Base-by-base conservation (phyloP, 1,140 invertebrate genomes). In the Drosophila kanapiae region DNA sequence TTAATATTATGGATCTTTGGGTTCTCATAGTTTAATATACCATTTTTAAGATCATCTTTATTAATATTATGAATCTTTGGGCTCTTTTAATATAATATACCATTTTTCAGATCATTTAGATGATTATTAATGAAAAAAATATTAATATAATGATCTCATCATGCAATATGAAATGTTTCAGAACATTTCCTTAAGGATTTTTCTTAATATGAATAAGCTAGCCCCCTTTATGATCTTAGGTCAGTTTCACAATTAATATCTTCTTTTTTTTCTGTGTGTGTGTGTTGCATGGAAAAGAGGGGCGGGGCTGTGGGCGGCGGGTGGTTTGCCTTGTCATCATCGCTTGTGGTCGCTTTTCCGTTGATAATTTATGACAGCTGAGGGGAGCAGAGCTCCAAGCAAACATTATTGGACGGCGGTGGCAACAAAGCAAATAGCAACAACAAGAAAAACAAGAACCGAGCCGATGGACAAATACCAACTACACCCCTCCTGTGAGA, bases 321-420 rank as follows among this genome's bases (percentile, higher is more conserved):
- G 43, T 16, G 54, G 62, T 9, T 56, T 56, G 53, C 16, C 43
- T 65, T 65, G 60, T 65, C 61, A 49, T 68, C 65, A 51, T 67
- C 62, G 65, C 62, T 68, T 68, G 65, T 75, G 59, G 38, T 65
- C 38, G 72, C 69, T 51, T 56, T 68, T 65, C 45, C 59, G 64
- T 51, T 83, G 80, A 87, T 87, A 88, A 87, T 87, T 87, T 87
- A 87, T 88, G 83, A 88, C 80, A 87, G 76, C 67, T 62, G 33
- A 23, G 70, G n/a, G 29, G n/a, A n/a, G 47, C 10, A 6, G 42
- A 27, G 23, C 47, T 48, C 1, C 7, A 4, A 48, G 14, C 67
- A 75, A 86, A 78, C 64, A 81, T 16, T 27, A 37, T 54, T n/a
- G 37, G 27, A n/a, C 43, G 62, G 64, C 71, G 59, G 45, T 75